phyloP scores from a whole-genome alignment of 2,888 invertebrate genomes.

The Leptinotarsa rubiginosa region DNA sequence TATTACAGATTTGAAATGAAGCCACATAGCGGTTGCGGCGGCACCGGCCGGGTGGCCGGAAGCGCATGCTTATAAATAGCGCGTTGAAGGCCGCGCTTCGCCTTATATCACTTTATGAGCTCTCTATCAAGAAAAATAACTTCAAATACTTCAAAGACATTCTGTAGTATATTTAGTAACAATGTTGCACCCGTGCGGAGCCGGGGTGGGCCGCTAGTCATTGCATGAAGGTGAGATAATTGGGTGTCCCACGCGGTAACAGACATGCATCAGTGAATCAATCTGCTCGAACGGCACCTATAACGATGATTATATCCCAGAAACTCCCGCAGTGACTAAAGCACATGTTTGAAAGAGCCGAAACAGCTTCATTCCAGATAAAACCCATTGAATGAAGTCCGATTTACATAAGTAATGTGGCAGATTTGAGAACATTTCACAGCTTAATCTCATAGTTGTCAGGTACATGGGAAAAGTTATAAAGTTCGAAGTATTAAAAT shows the following conservation, averaged over 20 bases:
- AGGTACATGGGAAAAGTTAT: conserved; percentile 4
- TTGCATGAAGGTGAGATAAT: not conserved
- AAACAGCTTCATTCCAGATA: conserved; percentile 33
- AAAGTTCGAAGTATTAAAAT: not conserved
- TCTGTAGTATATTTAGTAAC: no score
- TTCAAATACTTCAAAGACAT: no score
- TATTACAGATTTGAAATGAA: no score
- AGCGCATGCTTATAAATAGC: no score
- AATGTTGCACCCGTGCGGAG: no score
- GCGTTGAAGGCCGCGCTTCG: no score
- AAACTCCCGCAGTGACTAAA: conserved; percentile 29
- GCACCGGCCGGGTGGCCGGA: no score
- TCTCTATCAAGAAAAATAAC: no score
- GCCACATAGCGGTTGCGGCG: no score
- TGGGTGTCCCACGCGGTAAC: not conserved
- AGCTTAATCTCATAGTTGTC: conserved; percentile 16
- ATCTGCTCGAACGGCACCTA: not conserved
- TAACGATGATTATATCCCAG: conserved; percentile 7
- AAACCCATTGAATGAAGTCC: conserved; percentile 28
- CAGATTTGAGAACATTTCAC: conserved; percentile 15
- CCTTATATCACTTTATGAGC: no score
- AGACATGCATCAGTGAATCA: not conserved
- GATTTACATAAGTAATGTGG: conserved; percentile 37
- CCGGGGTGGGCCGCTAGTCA: not conserved
- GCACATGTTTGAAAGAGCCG: conserved; percentile 27